phyloP scores from a whole-genome alignment of 2,113 vertebrate species.

The Neolamprologus cancellatus region DNA sequence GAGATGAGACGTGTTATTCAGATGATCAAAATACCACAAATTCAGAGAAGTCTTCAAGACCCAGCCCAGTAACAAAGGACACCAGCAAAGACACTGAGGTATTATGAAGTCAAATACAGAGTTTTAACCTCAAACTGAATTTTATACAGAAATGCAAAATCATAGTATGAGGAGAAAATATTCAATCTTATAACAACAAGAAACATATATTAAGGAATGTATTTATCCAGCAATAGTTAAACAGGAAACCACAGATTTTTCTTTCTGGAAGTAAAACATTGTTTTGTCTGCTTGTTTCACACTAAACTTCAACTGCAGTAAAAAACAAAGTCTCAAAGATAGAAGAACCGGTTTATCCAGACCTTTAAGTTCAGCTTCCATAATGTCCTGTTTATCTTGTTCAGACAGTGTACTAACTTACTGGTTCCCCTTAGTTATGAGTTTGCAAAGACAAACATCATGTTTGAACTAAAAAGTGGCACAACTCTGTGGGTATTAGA shows the following conservation, averaged over 20 bases:
- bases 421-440: not conserved
- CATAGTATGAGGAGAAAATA: not conserved
- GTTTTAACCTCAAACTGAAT: rapidly evolving
- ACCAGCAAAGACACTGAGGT: not conserved
- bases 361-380: rapidly evolving
- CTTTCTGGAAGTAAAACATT: not conserved
- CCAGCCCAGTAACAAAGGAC: not conserved
- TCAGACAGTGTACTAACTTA: not conserved
- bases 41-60: rapidly evolving
- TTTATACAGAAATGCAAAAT: rapidly evolving
- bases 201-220: rapidly evolving
- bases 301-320: not conserved
- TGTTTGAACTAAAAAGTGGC: not conserved
- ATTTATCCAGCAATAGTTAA: not conserved
- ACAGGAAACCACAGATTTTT: not conserved
- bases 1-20: not conserved
- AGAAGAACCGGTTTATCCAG: rapidly evolving
- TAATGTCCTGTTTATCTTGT: rapidly evolving
- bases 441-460: not conserved
- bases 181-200: rapidly evolving
- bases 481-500: not conserved
- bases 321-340: not conserved
- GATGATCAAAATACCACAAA: not conserved
- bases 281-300: not conserved
- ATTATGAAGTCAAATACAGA: rapidly evolving